These are phyloP conservation scores for Epsilonema sp. DNA, from an alignment of 2,888 invertebrate genomes.

Conservation along the genomic window DNA sequence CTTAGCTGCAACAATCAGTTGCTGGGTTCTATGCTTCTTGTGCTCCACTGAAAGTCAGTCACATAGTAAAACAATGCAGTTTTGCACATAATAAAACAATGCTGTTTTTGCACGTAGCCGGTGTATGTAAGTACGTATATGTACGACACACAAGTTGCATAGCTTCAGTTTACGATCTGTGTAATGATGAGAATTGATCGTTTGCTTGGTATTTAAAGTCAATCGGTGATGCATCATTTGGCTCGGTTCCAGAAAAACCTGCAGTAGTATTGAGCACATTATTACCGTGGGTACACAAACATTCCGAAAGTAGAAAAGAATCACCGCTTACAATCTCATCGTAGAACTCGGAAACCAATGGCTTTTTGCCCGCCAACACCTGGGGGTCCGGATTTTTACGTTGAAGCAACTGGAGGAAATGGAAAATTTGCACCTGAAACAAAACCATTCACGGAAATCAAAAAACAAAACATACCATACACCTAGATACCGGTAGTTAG, in stretches of 20 bases:
- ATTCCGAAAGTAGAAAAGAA: too few relatives aligned
- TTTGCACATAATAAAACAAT: background rate
- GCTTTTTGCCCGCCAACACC: constrained; percentile 40
- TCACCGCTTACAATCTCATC: constrained; percentile 73
- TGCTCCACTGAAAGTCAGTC: constrained; percentile 60
- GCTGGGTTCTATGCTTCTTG: constrained; percentile 45
- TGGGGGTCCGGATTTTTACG: constrained; percentile 41
- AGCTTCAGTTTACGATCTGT: too few relatives aligned
- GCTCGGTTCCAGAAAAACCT: constrained; percentile 37
- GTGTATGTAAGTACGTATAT: too few relatives aligned
- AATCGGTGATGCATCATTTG: constrained; percentile 63
- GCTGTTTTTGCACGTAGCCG: background rate
- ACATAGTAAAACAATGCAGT: too few relatives aligned
- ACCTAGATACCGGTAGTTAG: too few relatives aligned
- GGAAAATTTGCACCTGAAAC: constrained; percentile 71
- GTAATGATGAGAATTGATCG: too few relatives aligned
- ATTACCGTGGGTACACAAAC: too few relatives aligned
- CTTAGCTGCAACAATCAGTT: constrained; percentile 49
- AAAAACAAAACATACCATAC: too few relatives aligned
- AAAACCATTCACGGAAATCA: too few relatives aligned
- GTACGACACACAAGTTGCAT: too few relatives aligned
- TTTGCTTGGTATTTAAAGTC: constrained; percentile 48
- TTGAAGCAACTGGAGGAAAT: constrained; percentile 80
- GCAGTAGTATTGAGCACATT: constrained; percentile 11
- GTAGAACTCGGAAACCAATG: constrained; percentile 72